phyloP scores from a whole-genome alignment of 2,797 vertebrate species.

The Cynopterus sphinx region DNA sequence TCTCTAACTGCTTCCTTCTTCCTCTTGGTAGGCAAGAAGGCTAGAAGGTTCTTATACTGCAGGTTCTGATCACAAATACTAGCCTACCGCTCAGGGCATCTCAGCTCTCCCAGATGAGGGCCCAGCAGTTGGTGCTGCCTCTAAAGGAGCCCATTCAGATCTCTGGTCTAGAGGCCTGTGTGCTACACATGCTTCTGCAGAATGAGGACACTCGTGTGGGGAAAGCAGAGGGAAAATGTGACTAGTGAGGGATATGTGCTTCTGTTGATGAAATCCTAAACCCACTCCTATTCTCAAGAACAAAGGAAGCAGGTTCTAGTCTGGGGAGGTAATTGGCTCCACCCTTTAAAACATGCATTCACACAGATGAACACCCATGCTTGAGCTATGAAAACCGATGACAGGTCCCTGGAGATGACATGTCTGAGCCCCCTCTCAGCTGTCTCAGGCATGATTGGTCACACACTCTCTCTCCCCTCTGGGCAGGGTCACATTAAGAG shows the following conservation, averaged over 20 bases:
- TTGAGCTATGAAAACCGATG: background rate
- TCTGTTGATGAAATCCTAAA: background rate
- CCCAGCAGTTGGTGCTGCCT: background rate
- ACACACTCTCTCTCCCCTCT: background rate
- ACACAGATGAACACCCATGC: background rate
- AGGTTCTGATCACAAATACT: background rate
- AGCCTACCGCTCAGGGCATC: background rate
- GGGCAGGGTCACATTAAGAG: background rate
- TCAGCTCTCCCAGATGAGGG: background rate
- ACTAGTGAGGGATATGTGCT: background rate
- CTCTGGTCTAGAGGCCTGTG: background rate
- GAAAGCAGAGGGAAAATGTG: background rate
- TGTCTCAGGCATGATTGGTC: background rate
- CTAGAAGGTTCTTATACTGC: background rate
- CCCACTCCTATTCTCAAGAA: background rate
- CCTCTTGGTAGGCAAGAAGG: background rate
- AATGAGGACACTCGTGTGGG: background rate
- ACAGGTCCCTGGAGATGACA: background rate
- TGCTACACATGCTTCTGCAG: background rate
- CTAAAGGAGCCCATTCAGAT: background rate
- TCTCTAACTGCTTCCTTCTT: conserved; percentile 1
- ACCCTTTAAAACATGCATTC: background rate
- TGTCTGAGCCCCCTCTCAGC: background rate
- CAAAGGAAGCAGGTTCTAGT: background rate
- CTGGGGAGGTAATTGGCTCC: background rate